phyloP scores from a whole-genome alignment of 2,888 invertebrate species.

The Desoria tigrina region DNA sequence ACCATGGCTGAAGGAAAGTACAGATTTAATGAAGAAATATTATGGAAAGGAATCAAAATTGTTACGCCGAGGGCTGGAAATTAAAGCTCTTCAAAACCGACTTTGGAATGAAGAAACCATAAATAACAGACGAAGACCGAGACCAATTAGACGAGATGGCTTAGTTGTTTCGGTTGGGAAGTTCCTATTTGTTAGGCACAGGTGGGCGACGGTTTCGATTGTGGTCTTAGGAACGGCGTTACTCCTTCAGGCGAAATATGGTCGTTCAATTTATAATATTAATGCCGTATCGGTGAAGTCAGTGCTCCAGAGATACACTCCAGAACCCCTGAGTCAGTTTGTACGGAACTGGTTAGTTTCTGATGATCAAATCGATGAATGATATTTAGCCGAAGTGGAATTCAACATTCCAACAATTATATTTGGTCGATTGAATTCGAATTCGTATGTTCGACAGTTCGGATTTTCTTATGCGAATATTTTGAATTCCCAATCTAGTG shows the following conservation, averaged over 20 bases:
- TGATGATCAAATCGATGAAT: slow-evolving; percentile 12
- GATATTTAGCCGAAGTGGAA: background rate
- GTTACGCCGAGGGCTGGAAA: slow-evolving; percentile 39
- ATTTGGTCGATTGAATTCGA: background rate
- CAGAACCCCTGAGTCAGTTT: slow-evolving; percentile 19
- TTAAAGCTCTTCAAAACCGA: slow-evolving; percentile 45
- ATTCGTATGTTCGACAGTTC: too few relatives aligned
- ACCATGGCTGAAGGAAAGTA: slow-evolving; percentile 49
- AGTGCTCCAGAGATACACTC: slow-evolving; percentile 25
- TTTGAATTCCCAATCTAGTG: background rate
- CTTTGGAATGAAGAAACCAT: slow-evolving; percentile 50
- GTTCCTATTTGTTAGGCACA: slow-evolving; percentile 45
- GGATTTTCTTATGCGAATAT: too few relatives aligned
- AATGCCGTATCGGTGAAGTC: slow-evolving; percentile 4
- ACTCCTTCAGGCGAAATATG: slow-evolving; percentile 41
- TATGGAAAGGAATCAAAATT: slow-evolving; percentile 36
- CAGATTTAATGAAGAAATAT: slow-evolving; percentile 44
- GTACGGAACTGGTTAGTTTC: background rate
- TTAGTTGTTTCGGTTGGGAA: slow-evolving; percentile 32
- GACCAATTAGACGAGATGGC: background rate
- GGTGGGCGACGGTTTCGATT: slow-evolving; percentile 45
- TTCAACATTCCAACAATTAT: background rate
- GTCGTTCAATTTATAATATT: slow-evolving; percentile 33
- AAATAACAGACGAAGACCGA: slow-evolving; percentile 18
- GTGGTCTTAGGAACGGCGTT: slow-evolving; percentile 42